These are phyloP conservation scores for Cephus cinctus DNA, from an alignment of 1,140 invertebrate species.

Conservation along the genomic window DNA sequence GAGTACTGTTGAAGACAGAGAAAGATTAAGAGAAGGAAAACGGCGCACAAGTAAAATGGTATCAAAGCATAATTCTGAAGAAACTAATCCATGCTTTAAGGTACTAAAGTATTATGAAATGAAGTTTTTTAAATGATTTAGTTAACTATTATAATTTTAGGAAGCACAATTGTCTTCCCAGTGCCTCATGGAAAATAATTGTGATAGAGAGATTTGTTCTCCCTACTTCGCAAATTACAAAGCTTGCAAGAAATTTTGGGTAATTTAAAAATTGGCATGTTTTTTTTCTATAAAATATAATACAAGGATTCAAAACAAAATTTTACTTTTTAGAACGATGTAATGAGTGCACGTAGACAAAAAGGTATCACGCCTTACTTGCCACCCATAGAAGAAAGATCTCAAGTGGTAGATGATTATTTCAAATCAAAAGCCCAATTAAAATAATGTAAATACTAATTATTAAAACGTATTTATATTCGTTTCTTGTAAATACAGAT, in stretches of 20 bases:
- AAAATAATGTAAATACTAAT: no score
- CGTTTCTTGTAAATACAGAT: background rate
- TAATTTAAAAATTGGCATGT: conserved; percentile 7
- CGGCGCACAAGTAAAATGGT: no score
- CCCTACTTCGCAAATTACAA: conserved; percentile 24
- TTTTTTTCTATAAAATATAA: conserved; percentile 6
- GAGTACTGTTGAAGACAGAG: no score
- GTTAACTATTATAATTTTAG: conserved; percentile 4
- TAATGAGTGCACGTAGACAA: conserved; percentile 12
- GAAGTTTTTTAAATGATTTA: background rate
- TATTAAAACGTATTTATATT: background rate
- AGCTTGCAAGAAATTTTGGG: conserved; percentile 27
- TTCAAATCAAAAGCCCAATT: no score
- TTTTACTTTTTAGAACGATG: conserved; percentile 17
- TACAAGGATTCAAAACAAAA: conserved; percentile 1
- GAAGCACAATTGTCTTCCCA: conserved; percentile 14
- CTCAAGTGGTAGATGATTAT: conserved; percentile 31
- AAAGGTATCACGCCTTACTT: conserved; percentile 26
- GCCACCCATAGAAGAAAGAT: conserved; percentile 31
- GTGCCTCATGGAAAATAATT: conserved; percentile 16
- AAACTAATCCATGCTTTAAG: conserved; percentile 9
- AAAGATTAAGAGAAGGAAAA: no score
- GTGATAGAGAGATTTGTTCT: conserved; percentile 14
- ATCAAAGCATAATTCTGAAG: background rate
- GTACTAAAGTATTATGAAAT: background rate